Conservation (phyloP, 1,140 invertebrate species). For the Ctenoplectra terminalis region DNA sequence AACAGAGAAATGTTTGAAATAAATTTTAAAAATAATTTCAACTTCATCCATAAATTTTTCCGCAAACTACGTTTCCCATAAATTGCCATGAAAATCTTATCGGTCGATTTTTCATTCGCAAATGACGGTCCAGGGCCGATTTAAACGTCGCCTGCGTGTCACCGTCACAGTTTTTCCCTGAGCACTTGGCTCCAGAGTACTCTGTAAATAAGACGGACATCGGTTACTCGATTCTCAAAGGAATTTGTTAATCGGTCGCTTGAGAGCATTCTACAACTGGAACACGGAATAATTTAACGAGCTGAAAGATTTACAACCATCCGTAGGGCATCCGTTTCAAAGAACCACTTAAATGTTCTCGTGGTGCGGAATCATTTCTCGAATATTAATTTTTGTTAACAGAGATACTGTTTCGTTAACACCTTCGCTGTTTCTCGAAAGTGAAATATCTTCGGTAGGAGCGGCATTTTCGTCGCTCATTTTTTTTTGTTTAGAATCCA, state of each 20-base stretch:
- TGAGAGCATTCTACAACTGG: background rate
- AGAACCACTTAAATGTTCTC: conserved; percentile 22
- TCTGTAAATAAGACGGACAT: conserved; percentile 38
- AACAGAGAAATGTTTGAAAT: too few relatives aligned
- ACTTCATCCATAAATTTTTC: background rate
- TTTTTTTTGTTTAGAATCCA: too few relatives aligned
- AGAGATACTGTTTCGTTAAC: background rate
- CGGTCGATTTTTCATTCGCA: background rate
- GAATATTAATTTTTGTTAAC: background rate
- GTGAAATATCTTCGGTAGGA: too few relatives aligned
- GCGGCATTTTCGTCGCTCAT: too few relatives aligned
- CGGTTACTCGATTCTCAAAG: conserved; percentile 33
- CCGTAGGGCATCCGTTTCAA: conserved; percentile 1
- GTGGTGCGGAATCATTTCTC: background rate
- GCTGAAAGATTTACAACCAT: background rate
- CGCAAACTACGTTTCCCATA: background rate
- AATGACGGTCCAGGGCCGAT: background rate
- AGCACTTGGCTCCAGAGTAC: background rate
- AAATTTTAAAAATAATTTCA: too few relatives aligned
- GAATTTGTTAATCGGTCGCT: conserved; percentile 33
- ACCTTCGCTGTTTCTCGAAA: background rate
- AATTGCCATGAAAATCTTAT: background rate
- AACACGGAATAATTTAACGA: conserved; percentile 44
- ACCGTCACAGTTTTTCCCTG: background rate
- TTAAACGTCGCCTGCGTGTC: background rate